A percentile compares a stretch with the other conserved stretches of the same genome.
phyloP scores from a whole-genome alignment of 2,888 invertebrate species.

The Tanypteryx hageni region DNA sequence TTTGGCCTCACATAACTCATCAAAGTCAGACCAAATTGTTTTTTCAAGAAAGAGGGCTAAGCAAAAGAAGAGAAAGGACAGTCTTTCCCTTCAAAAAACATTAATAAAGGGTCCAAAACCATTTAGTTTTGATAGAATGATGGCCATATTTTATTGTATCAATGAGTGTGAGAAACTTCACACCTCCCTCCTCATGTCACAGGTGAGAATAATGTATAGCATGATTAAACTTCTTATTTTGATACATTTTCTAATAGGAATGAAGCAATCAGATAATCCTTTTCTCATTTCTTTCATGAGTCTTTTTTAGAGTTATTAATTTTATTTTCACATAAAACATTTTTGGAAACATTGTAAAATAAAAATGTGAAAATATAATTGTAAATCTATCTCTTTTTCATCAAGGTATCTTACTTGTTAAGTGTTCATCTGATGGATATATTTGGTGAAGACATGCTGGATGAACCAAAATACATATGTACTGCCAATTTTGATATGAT shows the following conservation, averaged over 20 bases:
- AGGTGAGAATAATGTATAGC: constrained; percentile 75
- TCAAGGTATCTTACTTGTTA: constrained; percentile 87
- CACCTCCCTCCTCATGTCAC: constrained; percentile 90
- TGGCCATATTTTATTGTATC: constrained; percentile 94
- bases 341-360: not conserved
- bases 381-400: constrained; percentile 66
- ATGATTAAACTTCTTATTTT: constrained; percentile 43
- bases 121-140: constrained; percentile 87
- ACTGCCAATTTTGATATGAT: constrained; percentile 90
- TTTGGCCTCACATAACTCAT: constrained; percentile 94
- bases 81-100: constrained; percentile 76
- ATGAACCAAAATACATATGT: constrained; percentile 91
- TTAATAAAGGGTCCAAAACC: constrained; percentile 83
- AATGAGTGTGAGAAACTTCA: constrained; percentile 89
- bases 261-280: not conserved
- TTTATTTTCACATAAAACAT: not conserved
- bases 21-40: constrained; percentile 90
- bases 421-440: constrained; percentile 86
- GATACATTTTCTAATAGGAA: not conserved
- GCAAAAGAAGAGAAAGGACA: constrained; percentile 76
- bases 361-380: not conserved
- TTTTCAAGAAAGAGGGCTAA: constrained; percentile 80
- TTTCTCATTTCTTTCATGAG: not conserved
- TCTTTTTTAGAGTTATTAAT: not conserved
- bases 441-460: constrained; percentile 85